Evolutionary conservation across 2,797 vertebrate species (phyloP), one percentile per base, ranked within the genome.

Genomic region (Rhinichthys osculus): DNA sequence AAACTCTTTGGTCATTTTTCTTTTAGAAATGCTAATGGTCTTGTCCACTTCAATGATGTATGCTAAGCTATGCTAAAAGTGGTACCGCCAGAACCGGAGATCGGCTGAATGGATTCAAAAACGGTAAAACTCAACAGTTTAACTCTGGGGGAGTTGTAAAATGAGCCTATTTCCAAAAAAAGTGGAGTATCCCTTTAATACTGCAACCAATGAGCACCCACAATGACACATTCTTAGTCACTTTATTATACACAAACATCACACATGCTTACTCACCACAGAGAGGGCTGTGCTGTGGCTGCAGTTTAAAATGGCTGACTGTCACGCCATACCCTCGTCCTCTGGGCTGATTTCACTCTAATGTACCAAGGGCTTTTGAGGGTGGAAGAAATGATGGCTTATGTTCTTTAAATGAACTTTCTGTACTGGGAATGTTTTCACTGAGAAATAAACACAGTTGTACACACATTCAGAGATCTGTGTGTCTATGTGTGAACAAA

Each of bases 381-480:
- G 54, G 70, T 64, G 19, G 70, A 83, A 62, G n/a, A 82, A 83
- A 73, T 83, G 4, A 82, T 73, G 81, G 42, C 54, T 71, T 82
- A 21, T 64, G 64, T 57, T 76, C 30, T 86, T 78, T 72, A 83
- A 84, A 83, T 80, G 44, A 83, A 83, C 42, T 71, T 70, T 86
- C 74, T 86, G 33, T 86, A 23, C 54, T 38, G 47, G 38, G 74
- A 78, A 83, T 73, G 66, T 66, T 81, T 85, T 72, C 57, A 40
- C 30, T 85, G 67, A 79, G 13, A 79, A 83, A 79, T 77, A 78
- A 72, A 66, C 76, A 62, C 33, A 54, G 7, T 42, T 70, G 84
- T 87, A 79, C 85, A 89, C 35, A 62, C 66, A 83, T 85, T 85
- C 70, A 85, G 87, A 77, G 88, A 85, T 83, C 85, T 77, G 5